Conservation (phyloP, 1,140 invertebrate genomes). For the Anastrepha obliqua region DNA sequence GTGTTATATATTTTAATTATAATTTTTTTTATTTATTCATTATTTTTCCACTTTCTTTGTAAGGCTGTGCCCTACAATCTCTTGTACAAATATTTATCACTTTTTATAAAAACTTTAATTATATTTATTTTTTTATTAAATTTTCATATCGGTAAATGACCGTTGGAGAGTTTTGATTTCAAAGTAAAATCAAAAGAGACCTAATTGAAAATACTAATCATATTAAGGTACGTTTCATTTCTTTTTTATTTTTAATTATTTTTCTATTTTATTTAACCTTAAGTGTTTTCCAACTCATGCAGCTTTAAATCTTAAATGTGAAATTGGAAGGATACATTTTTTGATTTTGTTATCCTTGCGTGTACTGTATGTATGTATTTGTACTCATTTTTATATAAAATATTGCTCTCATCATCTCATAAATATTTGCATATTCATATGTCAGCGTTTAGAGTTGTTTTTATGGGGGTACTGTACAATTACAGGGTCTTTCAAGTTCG, state of each 20-base stretch:
- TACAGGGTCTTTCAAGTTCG: no score
- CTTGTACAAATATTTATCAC: not conserved
- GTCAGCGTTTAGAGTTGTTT: no score
- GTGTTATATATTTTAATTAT: not conserved
- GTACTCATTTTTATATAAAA: not conserved
- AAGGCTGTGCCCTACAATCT: not conserved
- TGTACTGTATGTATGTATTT: constrained; percentile 24
- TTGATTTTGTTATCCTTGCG: constrained; percentile 35
- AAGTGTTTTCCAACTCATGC: constrained; percentile 37
- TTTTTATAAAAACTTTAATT: constrained; percentile 7
- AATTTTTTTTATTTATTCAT: no score
- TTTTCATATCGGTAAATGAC: constrained; percentile 45
- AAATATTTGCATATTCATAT: constrained; percentile 16
- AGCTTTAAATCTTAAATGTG: constrained; percentile 14
- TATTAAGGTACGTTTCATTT: constrained; percentile 43
- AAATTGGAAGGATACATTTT: constrained; percentile 26
- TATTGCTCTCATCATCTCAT: not conserved
- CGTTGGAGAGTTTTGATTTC: constrained; percentile 41
- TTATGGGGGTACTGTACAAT: no score
- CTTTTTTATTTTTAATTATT: constrained; percentile 17
- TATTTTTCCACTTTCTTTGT: not conserved
- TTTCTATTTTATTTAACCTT: constrained; percentile 21
- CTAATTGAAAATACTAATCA: constrained; percentile 42
- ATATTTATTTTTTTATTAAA: constrained; percentile 17
- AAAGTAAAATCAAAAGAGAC: not conserved